Percentiles rank a stretch among this genome's conserved stretches.
Conservation (phyloP, 2,797 vertebrate species). For the Xerus rutilus region DNA sequence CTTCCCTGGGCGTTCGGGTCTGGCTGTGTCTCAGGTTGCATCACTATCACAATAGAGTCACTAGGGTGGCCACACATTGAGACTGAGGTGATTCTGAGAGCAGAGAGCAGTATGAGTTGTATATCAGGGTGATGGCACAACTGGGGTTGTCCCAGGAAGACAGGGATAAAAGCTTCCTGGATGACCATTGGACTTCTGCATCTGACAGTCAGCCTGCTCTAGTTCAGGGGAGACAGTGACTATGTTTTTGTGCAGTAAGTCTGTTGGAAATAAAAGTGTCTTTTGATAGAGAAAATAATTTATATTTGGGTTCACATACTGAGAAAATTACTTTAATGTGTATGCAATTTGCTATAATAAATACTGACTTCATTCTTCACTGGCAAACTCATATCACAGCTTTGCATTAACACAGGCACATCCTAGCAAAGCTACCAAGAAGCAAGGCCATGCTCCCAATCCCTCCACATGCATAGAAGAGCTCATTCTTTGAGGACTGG, state of each 20-base stretch:
- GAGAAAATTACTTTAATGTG: neutral
- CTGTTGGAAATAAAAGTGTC: neutral
- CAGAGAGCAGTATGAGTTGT: neutral
- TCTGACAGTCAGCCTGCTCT: neutral
- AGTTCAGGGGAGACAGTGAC: neutral
- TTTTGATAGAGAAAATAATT: neutral
- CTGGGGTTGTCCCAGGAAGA: neutral
- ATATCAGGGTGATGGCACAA: neutral
- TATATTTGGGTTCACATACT: neutral
- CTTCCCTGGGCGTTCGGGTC: neutral
- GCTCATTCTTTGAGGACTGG: neutral
- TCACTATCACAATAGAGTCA: fast-evolving
- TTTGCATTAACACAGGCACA: neutral
- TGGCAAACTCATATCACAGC: neutral
- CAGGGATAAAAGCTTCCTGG: fast-evolving
- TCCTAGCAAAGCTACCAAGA: neutral
- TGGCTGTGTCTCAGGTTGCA: fast-evolving
- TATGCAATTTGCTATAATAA: neutral
- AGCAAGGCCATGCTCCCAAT: neutral
- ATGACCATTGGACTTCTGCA: neutral
- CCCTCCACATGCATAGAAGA: conserved; percentile 5
- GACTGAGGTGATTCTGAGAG: neutral
- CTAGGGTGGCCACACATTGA: neutral
- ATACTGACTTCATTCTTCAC: neutral
- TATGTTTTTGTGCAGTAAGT: neutral